Evolutionary conservation across 1,140 invertebrate species (phyloP).

Genomic region (Rhysida immarginata): DNA sequence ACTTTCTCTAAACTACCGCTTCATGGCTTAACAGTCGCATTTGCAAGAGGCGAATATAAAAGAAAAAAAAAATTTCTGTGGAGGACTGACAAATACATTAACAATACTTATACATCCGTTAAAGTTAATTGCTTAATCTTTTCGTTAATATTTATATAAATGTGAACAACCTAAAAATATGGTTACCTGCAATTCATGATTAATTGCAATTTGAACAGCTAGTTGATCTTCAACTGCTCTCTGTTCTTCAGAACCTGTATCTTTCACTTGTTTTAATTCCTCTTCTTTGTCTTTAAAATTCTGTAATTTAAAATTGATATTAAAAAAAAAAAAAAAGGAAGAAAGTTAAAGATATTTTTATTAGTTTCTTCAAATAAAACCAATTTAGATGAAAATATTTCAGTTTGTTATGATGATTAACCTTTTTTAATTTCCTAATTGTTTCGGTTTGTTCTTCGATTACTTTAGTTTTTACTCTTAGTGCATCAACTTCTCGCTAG

Average conservation of each 20-base stretch:
- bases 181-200: slow-evolving; percentile 4
- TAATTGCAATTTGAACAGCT: slow-evolving; percentile 4
- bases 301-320: background rate
- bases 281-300: background rate
- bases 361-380: background rate
- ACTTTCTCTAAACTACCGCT: too few species aligned
- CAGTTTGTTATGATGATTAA: too few species aligned
- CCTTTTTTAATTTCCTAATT: slow-evolving; percentile 2
- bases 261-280: background rate
- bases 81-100: too few species aligned
- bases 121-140: too few species aligned
- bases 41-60: too few species aligned
- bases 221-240: slow-evolving; percentile 1
- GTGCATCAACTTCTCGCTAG: slow-evolving; percentile 1
- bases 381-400: background rate
- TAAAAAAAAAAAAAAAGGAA: background rate
- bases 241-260: background rate
- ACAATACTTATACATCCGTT: too few species aligned
- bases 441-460: slow-evolving; percentile 3
- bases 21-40: too few species aligned
- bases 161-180: too few species aligned
- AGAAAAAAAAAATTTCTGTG: too few species aligned
- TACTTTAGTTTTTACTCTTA: background rate
- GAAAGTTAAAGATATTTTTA: background rate
- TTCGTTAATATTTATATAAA: too few species aligned